These are phyloP conservation scores for Anguilla rostrata DNA, from an alignment of 2,113 vertebrate genomes.

Conservation along the genomic window DNA sequence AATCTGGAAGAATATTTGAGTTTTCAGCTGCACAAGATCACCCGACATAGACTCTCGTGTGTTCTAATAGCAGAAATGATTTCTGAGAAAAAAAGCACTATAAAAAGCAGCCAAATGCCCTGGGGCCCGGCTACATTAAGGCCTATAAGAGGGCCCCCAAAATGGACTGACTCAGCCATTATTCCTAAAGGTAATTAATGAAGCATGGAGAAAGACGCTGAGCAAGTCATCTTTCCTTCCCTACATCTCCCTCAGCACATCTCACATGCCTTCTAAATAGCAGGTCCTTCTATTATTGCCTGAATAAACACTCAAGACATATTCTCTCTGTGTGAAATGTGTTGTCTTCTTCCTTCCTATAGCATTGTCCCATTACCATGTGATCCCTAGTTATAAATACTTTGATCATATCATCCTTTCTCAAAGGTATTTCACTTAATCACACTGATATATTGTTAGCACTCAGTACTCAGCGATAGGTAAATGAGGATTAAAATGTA, in stretches of 20 bases:
- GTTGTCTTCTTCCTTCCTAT: not conserved
- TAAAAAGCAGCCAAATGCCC: not conserved
- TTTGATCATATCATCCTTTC: not conserved
- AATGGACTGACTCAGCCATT: not conserved
- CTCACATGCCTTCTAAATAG: not conserved
- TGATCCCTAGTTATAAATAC: not conserved
- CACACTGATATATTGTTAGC: not conserved
- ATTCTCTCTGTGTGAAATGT: not conserved
- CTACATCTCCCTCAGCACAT: not conserved
- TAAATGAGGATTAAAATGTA: not conserved
- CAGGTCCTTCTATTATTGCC: not conserved
- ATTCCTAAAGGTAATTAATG: not conserved
- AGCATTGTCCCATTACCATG: not conserved
- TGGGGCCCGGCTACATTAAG: not conserved
- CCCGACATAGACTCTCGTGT: not conserved
- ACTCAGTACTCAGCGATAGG: not conserved
- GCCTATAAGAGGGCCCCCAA: not conserved
- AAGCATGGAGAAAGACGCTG: not conserved
- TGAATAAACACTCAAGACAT: not conserved
- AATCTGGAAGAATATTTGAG: not conserved
- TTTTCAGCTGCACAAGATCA: not conserved
- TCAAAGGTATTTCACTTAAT: not conserved
- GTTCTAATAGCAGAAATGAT: not conserved
- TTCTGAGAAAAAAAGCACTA: not conserved
- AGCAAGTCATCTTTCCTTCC: not conserved